A percentile compares a stretch with the other conserved stretches of the same genome.
These are phyloP conservation scores for Eupeodes latifasciatus DNA, from an alignment of 2,888 invertebrate species.

Conservation along the genomic window DNA sequence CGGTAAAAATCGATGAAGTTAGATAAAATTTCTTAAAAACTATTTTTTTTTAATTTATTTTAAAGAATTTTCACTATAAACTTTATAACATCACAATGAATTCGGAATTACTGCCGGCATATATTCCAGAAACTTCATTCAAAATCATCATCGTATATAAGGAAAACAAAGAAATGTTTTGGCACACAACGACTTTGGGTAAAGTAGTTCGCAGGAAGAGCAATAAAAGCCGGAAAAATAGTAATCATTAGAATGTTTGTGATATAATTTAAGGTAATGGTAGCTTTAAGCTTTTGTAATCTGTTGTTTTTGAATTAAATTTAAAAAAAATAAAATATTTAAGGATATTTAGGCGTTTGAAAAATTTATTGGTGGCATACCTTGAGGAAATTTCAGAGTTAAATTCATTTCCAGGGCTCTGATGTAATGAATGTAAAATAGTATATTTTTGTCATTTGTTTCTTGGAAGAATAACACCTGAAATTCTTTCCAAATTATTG, in stretches of 20 bases:
- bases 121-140: neutral
- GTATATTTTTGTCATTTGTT: no score
- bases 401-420: no score
- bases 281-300: no score
- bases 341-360: no score
- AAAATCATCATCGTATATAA: neutral
- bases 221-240: neutral
- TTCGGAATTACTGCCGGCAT: neutral
- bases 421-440: no score
- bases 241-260: neutral
- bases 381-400: no score
- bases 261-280: no score
- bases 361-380: no score
- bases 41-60: neutral
- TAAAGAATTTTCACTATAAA: constrained; percentile 9
- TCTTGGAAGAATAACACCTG: no score
- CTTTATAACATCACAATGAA: neutral
- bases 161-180: constrained; percentile 5
- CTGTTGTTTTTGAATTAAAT: no score
- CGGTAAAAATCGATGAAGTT: neutral
- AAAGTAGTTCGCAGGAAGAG: neutral
- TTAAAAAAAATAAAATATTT: no score
- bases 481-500: neutral
- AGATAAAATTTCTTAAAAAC: neutral
- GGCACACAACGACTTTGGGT: neutral